A percentile compares a stretch with the other conserved stretches of the same genome.
phyloP scores from a whole-genome alignment of 2,888 invertebrate genomes.

The Drosophila paramelanica region DNA sequence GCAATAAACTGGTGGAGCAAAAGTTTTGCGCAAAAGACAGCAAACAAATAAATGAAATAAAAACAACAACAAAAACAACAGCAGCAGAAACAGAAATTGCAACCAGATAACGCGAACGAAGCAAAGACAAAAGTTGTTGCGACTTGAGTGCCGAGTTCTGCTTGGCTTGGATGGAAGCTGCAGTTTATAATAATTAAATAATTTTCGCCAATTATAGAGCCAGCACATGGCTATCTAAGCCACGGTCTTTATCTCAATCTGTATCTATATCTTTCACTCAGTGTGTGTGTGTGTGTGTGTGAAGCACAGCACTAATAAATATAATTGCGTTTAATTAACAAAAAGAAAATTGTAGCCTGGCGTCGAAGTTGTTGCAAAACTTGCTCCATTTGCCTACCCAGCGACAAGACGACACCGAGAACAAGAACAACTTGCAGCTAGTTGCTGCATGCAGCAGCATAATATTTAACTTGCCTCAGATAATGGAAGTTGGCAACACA shows the following conservation, averaged over 20 bases:
- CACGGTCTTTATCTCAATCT: slow-evolving; percentile 27
- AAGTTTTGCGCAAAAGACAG: slow-evolving; percentile 37
- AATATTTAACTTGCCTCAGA: slow-evolving; percentile 57
- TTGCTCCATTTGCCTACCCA: slow-evolving; percentile 50
- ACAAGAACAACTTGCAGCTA: slow-evolving; percentile 1
- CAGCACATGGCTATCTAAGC: slow-evolving; percentile 46
- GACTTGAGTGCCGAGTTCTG: slow-evolving; percentile 12
- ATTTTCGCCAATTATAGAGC: slow-evolving; percentile 73
- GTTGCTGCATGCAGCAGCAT: slow-evolving; percentile 23
- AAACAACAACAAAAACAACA: slow-evolving; percentile 3
- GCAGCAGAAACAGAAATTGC: slow-evolving; percentile 29
- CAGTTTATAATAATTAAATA: slow-evolving; percentile 80
- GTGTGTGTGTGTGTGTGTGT: slow-evolving; percentile 10
- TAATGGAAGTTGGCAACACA: slow-evolving; percentile 53
- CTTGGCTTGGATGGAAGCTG: slow-evolving; percentile 32
- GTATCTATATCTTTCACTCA: background rate
- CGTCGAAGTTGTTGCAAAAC: slow-evolving; percentile 62
- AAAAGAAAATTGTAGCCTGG: slow-evolving; percentile 67
- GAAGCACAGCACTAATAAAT: slow-evolving; percentile 64
- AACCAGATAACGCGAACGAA: slow-evolving; percentile 19
- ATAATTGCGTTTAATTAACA: slow-evolving; percentile 76
- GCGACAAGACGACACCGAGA: slow-evolving; percentile 10
- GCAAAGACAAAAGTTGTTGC: slow-evolving; percentile 28
- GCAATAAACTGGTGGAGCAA: slow-evolving; percentile 35
- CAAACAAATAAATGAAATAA: slow-evolving; percentile 42